Conservation (phyloP, 1,140 invertebrate genomes). For the Scaptomyza graminum region DNA sequence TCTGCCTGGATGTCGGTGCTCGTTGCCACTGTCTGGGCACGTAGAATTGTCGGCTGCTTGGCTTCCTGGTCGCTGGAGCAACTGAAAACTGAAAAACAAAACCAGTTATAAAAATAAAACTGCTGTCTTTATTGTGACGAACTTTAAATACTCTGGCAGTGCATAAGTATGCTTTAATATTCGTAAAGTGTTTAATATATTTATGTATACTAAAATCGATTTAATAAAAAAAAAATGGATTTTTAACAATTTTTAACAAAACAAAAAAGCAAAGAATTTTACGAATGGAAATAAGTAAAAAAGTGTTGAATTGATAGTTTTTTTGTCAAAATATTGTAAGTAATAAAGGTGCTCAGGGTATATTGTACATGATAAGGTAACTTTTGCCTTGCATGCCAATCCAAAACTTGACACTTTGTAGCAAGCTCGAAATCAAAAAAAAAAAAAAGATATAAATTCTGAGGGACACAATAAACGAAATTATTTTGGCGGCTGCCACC, state of each 20-base stretch:
- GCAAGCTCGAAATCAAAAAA: neutral
- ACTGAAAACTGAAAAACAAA: constrained; percentile 26
- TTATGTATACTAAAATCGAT: too few species aligned
- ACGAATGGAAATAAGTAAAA: too few species aligned
- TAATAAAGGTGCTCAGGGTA: too few species aligned
- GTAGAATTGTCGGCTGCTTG: constrained; percentile 40
- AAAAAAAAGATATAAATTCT: constrained; percentile 1
- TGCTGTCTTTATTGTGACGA: neutral
- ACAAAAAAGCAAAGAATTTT: too few species aligned
- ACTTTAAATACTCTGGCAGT: neutral
- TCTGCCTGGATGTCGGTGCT: constrained; percentile 16
- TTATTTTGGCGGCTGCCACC: constrained; percentile 5
- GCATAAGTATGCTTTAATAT: neutral
- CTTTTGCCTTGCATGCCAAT: constrained; percentile 35
- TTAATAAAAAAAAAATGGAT: too few species aligned
- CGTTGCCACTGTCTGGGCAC: constrained; percentile 32
- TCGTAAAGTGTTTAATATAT: too few species aligned
- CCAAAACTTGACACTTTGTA: constrained; percentile 30
- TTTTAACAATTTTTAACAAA: neutral
- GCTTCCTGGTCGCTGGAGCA: constrained; percentile 31
- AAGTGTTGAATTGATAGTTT: too few species aligned
- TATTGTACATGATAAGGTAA: neutral
- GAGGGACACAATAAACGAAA: constrained; percentile 25
- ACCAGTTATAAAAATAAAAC: constrained; percentile 6
- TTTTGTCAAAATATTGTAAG: neutral